phyloP scores from a whole-genome alignment of 2,888 invertebrate genomes.

The Anodontia alba region DNA sequence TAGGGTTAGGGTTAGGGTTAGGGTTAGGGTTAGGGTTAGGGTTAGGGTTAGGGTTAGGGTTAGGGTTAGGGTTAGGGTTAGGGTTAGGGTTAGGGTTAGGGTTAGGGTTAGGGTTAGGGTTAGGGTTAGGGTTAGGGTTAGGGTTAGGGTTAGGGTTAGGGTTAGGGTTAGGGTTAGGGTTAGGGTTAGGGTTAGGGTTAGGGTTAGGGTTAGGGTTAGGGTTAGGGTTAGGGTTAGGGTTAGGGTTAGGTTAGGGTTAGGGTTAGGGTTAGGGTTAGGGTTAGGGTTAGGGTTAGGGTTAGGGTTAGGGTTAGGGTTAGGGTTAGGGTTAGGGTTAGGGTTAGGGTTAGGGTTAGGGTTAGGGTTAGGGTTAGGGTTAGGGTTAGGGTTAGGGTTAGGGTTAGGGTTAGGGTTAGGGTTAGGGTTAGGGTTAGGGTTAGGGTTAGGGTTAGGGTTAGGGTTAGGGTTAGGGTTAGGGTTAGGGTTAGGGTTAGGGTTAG shows the following conservation, averaged over 20 bases:
- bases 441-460: conserved; percentile 4
- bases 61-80: conserved; percentile 59
- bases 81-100: conserved; percentile 19
- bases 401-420: conserved; percentile 60
- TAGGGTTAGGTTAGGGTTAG: conserved; percentile 34
- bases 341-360: conserved; percentile 51
- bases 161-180: conserved; percentile 54
- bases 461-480: conserved; percentile 17
- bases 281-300: conserved; percentile 56
- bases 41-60: conserved; percentile 61
- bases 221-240: conserved; percentile 52
- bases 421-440: conserved; percentile 32
- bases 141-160: conserved; percentile 30
- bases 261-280: conserved; percentile 43
- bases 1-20: conserved; percentile 21
- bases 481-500: conserved; percentile 52
- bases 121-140: conserved; percentile 28
- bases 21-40: conserved; percentile 22
- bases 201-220: conserved; percentile 50
- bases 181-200: conserved; percentile 53
- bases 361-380: conserved; percentile 20
- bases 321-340: conserved; percentile 46
- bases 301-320: conserved; percentile 56
- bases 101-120: conserved; percentile 25
- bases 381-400: conserved; percentile 47